Evolutionary conservation across 1,140 invertebrate species (phyloP).

Genomic region (Saxidomus purpurata): DNA sequence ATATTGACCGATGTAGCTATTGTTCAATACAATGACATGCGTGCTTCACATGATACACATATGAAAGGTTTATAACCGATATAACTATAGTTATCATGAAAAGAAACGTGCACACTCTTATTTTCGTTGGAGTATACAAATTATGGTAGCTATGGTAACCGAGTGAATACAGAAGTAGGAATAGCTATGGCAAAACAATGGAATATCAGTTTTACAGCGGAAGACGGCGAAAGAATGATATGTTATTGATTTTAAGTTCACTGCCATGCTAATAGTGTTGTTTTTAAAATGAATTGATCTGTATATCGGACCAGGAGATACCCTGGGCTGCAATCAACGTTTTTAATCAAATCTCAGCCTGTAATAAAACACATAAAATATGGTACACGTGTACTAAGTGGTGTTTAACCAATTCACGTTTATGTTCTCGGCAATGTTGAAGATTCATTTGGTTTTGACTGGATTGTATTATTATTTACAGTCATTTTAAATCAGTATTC

Average conservation of each 20-base stretch:
- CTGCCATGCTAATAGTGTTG: neutral
- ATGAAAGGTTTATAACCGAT: too few species aligned
- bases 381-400: neutral
- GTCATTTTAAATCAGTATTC: too few species aligned
- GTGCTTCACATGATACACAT: too few species aligned
- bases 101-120: too few species aligned
- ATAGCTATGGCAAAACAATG: slow-evolving; percentile 82
- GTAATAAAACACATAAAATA: neutral
- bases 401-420: neutral
- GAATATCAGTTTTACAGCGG: slow-evolving; percentile 83
- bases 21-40: too few species aligned
- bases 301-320: neutral
- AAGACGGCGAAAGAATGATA: slow-evolving; percentile 79
- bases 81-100: too few species aligned
- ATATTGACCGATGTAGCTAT: too few species aligned
- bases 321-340: neutral
- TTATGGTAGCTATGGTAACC: slow-evolving; percentile 83
- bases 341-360: neutral
- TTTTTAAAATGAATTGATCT: neutral
- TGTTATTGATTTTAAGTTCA: slow-evolving; percentile 78
- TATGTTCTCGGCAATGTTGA: too few species aligned
- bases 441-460: too few species aligned
- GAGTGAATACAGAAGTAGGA: slow-evolving; percentile 80
- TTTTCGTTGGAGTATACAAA: too few species aligned
- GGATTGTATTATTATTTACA: too few species aligned